Conservation (phyloP, 2,797 vertebrate genomes). For the Falco rusticolus region DNA sequence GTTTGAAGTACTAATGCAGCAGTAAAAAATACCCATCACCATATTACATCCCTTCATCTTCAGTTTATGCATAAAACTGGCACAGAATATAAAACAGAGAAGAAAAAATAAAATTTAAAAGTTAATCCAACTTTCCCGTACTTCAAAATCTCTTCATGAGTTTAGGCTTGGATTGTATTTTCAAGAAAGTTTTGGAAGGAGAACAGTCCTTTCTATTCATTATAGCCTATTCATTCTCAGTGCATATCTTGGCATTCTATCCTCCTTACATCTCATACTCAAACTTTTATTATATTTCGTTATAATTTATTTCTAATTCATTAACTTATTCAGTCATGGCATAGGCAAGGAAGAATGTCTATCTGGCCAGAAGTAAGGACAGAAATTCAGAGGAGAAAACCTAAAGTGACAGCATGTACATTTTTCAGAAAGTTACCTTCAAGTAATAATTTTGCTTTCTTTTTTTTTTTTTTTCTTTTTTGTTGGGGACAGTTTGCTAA, state of each 20-base stretch:
- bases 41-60: background rate
- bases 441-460: background rate
- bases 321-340: background rate
- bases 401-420: background rate
- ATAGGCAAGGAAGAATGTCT: background rate
- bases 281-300: background rate
- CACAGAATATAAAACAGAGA: background rate
- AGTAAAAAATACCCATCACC: background rate
- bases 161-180: background rate
- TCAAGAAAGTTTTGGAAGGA: background rate
- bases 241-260: background rate
- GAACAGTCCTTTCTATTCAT: background rate
- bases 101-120: background rate
- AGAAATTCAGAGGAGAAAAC: background rate
- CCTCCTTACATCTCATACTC: background rate
- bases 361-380: background rate
- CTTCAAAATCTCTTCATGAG: background rate
- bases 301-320: background rate
- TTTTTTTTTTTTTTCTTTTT: background rate
- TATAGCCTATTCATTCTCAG: background rate
- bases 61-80: background rate
- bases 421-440: background rate
- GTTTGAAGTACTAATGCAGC: background rate
- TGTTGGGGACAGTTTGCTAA: background rate
- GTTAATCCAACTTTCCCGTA: background rate